A percentile compares a stretch with the other conserved stretches of the same genome.
These are phyloP conservation scores for Calephelis perditalis DNA, from an alignment of 2,888 invertebrate species.

Conservation along the genomic window DNA sequence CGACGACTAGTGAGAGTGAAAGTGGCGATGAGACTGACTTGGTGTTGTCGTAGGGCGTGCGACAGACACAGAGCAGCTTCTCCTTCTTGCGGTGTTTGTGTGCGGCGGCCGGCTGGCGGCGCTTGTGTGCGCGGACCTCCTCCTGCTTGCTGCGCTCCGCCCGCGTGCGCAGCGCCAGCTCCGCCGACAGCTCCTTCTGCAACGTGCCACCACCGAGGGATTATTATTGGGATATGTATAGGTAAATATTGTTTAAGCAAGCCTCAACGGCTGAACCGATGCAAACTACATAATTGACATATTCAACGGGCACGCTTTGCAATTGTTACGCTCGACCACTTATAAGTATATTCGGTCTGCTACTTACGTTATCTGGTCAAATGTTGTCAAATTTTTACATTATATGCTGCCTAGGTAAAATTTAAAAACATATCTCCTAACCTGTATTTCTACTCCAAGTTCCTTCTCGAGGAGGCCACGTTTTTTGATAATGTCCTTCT, in stretches of 20 bases:
- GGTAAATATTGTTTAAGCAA: too few relatives aligned
- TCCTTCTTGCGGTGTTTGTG: constrained; percentile 80
- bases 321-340: too few relatives aligned
- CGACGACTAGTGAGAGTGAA: background rate
- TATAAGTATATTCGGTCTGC: too few relatives aligned
- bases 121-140: constrained; percentile 76
- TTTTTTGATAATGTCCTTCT: constrained; percentile 95
- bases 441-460: constrained; percentile 93
- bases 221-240: constrained; percentile 1
- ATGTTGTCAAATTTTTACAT: too few relatives aligned
- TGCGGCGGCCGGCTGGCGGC: constrained; percentile 41
- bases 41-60: constrained; percentile 96
- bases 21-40: constrained; percentile 75
- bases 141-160: constrained; percentile 84
- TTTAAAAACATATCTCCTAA: background rate
- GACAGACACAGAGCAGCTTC: constrained; percentile 93
- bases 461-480: constrained; percentile 92
- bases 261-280: too few relatives aligned
- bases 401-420: too few relatives aligned
- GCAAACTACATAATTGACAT: too few relatives aligned
- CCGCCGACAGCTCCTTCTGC: constrained; percentile 86
- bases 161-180: constrained; percentile 83
- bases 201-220: constrained; percentile 10
- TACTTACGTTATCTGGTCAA: too few relatives aligned
- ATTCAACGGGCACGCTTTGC: too few relatives aligned